phyloP scores from a whole-genome alignment of 2,797 vertebrate genomes.

The Chiloscyllium punctatum region DNA sequence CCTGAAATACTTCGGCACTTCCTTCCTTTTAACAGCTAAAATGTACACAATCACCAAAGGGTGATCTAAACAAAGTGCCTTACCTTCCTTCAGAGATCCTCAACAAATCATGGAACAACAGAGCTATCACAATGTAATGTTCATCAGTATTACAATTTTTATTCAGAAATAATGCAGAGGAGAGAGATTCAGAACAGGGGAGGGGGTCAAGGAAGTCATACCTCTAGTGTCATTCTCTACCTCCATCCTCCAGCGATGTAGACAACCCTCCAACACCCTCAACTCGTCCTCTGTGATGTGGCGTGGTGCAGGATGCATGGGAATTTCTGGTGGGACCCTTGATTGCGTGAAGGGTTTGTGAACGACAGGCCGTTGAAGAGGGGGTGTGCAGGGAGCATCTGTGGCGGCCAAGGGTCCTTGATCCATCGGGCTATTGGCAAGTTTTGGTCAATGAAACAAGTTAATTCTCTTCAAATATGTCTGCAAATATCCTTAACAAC shows the following conservation, averaged over 20 bases:
- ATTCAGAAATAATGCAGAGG: background rate
- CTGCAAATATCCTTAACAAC: background rate
- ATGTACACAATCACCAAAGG: background rate
- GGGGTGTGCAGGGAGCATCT: conserved; percentile 63
- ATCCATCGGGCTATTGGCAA: conserved; percentile 68
- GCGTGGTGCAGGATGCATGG: conserved; percentile 94
- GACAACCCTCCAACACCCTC: conserved; percentile 84
- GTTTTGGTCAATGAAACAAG: conserved; percentile 44
- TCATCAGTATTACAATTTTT: background rate
- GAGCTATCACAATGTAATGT: too few relatives aligned
- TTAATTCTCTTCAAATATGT: background rate
- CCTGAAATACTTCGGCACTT: background rate
- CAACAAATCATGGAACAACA: background rate
- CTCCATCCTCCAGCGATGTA: conserved; percentile 97
- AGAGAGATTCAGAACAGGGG: background rate
- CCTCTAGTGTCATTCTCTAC: conserved; percentile 94
- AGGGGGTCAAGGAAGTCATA: conserved; percentile 46
- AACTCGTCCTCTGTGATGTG: conserved; percentile 93
- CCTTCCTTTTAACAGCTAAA: background rate
- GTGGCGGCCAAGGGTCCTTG: conserved; percentile 59
- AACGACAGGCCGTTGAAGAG: conserved; percentile 73
- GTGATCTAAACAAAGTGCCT: background rate
- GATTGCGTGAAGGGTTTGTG: conserved; percentile 98
- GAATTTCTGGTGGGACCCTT: conserved; percentile 82
- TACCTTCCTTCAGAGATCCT: background rate